Conservation (phyloP, 2,888 invertebrate species). For the Xiphydria camelus region DNA sequence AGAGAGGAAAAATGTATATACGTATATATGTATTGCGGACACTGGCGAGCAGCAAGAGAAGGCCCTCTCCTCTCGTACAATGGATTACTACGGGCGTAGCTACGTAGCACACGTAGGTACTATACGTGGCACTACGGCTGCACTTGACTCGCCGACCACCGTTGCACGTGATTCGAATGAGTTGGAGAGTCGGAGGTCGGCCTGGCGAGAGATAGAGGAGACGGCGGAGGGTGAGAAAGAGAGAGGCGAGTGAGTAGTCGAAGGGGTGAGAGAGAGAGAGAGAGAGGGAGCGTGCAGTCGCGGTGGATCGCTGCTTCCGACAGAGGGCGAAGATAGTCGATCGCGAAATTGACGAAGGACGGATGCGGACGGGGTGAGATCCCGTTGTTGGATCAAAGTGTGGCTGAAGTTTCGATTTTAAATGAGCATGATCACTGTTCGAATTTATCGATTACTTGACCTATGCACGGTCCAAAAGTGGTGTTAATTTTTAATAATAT, state of each 20-base stretch:
- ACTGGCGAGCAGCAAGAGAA: slow-evolving; percentile 1
- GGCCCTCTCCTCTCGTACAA: too few species aligned
- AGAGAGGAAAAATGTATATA: too few species aligned
- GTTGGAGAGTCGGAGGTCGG: slow-evolving; percentile 22
- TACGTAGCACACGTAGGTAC: slow-evolving; percentile 20
- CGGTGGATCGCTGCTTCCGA: slow-evolving; percentile 31
- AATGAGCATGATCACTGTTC: too few species aligned
- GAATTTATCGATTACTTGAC: too few species aligned
- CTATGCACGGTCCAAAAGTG: too few species aligned
- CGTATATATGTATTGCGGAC: background rate
- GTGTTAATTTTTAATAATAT: too few species aligned
- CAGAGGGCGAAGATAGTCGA: slow-evolving; percentile 27
- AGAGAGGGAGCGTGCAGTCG: slow-evolving; percentile 16
- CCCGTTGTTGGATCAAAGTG: too few species aligned
- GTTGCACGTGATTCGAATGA: slow-evolving; percentile 42
- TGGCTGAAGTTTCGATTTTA: too few species aligned
- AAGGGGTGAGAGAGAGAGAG: slow-evolving; percentile 14
- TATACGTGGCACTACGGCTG: slow-evolving; percentile 17
- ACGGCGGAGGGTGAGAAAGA: slow-evolving; percentile 4
- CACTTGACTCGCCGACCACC: slow-evolving; percentile 29
- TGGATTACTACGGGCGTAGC: background rate
- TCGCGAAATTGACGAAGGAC: too few species aligned
- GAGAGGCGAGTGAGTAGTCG: slow-evolving; percentile 13
- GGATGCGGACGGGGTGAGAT: too few species aligned
- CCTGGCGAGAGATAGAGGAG: too few species aligned